Base-by-base conservation (phyloP, 2,113 vertebrate genomes). In the Promerops cafer region DNA sequence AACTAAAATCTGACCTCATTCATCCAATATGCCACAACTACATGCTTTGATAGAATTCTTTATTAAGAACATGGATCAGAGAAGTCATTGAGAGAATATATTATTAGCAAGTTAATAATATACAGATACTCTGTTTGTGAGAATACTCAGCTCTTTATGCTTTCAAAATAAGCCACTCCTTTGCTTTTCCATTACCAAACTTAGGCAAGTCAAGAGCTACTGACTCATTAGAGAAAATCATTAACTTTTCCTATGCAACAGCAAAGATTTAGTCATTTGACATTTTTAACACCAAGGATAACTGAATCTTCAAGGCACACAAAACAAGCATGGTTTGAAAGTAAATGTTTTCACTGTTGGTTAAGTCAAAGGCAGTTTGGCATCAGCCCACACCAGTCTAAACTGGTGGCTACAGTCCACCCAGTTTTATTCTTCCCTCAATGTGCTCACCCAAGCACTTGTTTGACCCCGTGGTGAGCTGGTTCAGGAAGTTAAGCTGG, bases 241-340 rank as follows among this genome's bases (percentile, higher is more conserved):
- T 96, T 93, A 95, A 69, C 64, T 69, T 88, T 95, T 95, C 95
- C 89, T 64, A 33, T 39, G 40, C 87, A 96, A 95, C 78, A 96
- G 83, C 86, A 94, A 94, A 95, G 95, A 95, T 84, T 96, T 89
- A 93, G 96, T 96, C 94, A 91, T 82, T 96, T 82, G 90, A 95
- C 85, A 93, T 91, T 96, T 94, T 87, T 82, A 95, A 92, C 86
- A 93, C 80, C 93, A 93, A 97, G 74, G 77, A 96, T 42, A 85
- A 85, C 4, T 90, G 63, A 69, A 88, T 83, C 92, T 87, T 87
- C 61, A 95, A 86, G 72, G 71, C 95, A 76, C 65, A 50, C 69
- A 90, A 92, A 94, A 77, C 52, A 87, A 93, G 78, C 76, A 79
- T 2, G 44, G 87, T 76, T 82, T 95, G 57, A 85, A 96, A 86